Conservation (phyloP, 2,797 vertebrate genomes). For the Dryobates pubescens region DNA sequence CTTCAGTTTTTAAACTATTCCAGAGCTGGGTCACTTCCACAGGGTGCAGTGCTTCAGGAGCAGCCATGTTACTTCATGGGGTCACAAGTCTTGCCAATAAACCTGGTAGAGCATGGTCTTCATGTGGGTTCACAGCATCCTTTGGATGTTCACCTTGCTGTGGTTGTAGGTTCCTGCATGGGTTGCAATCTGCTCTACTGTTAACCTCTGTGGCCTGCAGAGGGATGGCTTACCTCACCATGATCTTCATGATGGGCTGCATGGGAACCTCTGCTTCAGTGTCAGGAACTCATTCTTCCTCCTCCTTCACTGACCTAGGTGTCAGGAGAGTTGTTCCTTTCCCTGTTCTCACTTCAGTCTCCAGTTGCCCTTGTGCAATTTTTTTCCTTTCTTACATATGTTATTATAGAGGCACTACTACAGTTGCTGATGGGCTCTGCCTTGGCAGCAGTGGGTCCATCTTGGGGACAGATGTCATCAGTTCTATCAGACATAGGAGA, state of each 20-base stretch:
- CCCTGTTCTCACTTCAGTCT: not conserved
- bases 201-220: not conserved
- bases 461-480: not conserved
- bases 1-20: not conserved
- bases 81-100: too few relatives aligned
- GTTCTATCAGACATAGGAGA: not conserved
- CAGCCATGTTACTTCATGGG: too few relatives aligned
- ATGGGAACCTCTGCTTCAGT: not conserved
- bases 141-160: too few relatives aligned
- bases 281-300: not conserved
- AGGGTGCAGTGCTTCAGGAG: too few relatives aligned
- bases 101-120: too few relatives aligned
- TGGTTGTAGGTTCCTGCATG: too few relatives aligned
- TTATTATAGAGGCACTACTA: not conserved
- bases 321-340: not conserved
- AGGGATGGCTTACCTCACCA: not conserved
- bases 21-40: too few relatives aligned
- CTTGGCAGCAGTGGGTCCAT: not conserved
- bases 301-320: not conserved
- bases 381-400: not conserved
- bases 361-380: not conserved
- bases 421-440: rapidly evolving
- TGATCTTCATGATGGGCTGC: not conserved
- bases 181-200: not conserved
- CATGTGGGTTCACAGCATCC: too few relatives aligned